These are phyloP conservation scores for Drosophila kambysellisi DNA, from an alignment of 2,888 invertebrate species.

Conservation along the genomic window DNA sequence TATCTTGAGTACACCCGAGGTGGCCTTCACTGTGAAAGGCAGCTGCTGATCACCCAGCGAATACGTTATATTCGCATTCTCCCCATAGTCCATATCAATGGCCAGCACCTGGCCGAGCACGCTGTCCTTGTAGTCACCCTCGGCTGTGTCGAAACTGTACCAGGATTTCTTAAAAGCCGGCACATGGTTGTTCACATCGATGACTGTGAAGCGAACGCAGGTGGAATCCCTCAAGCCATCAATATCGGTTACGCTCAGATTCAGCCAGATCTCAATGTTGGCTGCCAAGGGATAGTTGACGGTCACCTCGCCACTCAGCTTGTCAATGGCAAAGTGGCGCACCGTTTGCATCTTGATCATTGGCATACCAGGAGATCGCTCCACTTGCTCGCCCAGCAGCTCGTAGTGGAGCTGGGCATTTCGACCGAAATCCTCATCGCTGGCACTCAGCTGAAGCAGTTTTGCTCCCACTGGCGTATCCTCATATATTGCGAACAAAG, in stretches of 20 bases:
- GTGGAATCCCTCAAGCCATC: conserved; percentile 90
- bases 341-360: conserved; percentile 77
- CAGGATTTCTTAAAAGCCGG: conserved; percentile 93
- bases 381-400: conserved; percentile 89
- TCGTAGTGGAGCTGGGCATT: conserved; percentile 91
- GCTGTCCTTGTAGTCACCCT: conserved; percentile 90
- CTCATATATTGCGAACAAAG: conserved; percentile 90
- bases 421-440: conserved; percentile 90
- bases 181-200: conserved; percentile 93
- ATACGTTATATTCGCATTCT: conserved; percentile 92
- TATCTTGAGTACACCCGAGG: conserved; percentile 89
- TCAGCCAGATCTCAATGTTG: conserved; percentile 91
- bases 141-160: conserved; percentile 93
- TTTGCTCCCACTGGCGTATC: conserved; percentile 89
- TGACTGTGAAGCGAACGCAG: conserved; percentile 89
- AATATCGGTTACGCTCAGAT: conserved; percentile 91
- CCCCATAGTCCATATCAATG: conserved; percentile 91
- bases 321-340: conserved; percentile 89
- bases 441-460: conserved; percentile 89
- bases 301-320: conserved; percentile 90
- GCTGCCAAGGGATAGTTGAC: conserved; percentile 90
- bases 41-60: conserved; percentile 86
- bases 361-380: conserved; percentile 85
- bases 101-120: conserved; percentile 92
- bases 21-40: conserved; percentile 90